Conservation (phyloP, 2,113 vertebrate species). For the Gobio gobio region DNA sequence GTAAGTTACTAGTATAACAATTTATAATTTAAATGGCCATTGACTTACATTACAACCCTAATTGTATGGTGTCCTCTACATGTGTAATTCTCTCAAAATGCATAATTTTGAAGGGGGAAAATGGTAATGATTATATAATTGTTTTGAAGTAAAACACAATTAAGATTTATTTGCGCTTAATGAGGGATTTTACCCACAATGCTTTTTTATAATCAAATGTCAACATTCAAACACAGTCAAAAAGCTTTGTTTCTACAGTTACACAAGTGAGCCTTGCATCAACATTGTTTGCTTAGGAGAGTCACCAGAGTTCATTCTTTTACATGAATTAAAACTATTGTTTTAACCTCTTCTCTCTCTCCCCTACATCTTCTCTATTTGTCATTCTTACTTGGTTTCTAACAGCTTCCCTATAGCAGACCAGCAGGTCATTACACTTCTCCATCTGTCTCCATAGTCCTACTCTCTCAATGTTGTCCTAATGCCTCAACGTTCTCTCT, state of each 20-base stretch:
- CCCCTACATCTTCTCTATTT: not conserved
- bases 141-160: not conserved
- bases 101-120: too few relatives aligned
- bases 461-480: not conserved
- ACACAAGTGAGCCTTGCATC: not conserved
- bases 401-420: not conserved
- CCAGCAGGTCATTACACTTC: constrained; percentile 20
- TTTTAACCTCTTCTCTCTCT: not conserved
- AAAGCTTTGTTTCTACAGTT: not conserved
- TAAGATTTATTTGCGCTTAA: not conserved
- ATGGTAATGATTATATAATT: not conserved
- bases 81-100: too few relatives aligned
- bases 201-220: not conserved
- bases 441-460: constrained; percentile 21
- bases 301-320: not conserved
- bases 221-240: not conserved
- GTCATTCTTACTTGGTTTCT: not conserved
- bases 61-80: too few relatives aligned
- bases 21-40: too few relatives aligned
- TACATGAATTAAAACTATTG: not conserved
- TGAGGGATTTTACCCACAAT: not conserved
- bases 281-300: not conserved
- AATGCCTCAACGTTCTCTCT: not conserved
- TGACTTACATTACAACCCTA: too few relatives aligned
- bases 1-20: too few relatives aligned